phyloP scores from a whole-genome alignment of 2,888 invertebrate species.

The Furcula furcula region DNA sequence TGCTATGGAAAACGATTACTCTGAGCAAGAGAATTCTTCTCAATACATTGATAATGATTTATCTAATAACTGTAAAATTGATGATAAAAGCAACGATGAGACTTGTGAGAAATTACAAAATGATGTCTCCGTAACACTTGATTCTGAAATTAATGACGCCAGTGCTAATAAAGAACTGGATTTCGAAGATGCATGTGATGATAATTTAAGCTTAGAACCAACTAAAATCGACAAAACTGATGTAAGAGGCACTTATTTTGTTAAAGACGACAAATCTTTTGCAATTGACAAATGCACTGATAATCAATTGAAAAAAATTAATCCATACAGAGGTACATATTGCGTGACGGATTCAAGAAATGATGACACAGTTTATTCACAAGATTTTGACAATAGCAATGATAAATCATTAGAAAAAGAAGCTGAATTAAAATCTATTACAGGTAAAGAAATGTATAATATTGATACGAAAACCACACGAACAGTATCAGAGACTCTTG shows the following conservation, averaged over 20 bases:
- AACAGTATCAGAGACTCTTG: slow-evolving; percentile 31
- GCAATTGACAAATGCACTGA: slow-evolving; percentile 5
- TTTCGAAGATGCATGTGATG: slow-evolving; percentile 3
- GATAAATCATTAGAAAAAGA: no score
- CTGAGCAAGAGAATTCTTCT: slow-evolving; percentile 17
- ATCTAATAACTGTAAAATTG: slow-evolving; percentile 3
- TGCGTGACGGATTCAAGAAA: slow-evolving; percentile 24
- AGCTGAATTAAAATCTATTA: neutral
- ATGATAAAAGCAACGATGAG: slow-evolving; percentile 1
- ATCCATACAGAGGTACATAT: slow-evolving; percentile 32
- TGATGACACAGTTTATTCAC: neutral
- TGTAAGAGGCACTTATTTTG: slow-evolving; percentile 26
- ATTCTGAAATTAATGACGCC: neutral
- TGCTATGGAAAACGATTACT: slow-evolving; percentile 29
- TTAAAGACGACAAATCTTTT: slow-evolving; percentile 15
- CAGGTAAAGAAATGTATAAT: neutral
- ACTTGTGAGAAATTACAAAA: slow-evolving; percentile 2
- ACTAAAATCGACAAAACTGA: slow-evolving; percentile 6
- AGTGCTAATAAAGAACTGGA: slow-evolving; percentile 2
- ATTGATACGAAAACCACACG: slow-evolving; percentile 7
- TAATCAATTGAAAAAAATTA: slow-evolving; percentile 13
- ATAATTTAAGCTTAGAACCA: slow-evolving; percentile 5
- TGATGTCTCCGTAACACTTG: neutral
- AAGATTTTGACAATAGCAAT: neutral
- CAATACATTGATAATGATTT: slow-evolving; percentile 13